These are phyloP conservation scores for Ormyrus thymus DNA, from an alignment of 2,888 invertebrate species.

Conservation along the genomic window DNA sequence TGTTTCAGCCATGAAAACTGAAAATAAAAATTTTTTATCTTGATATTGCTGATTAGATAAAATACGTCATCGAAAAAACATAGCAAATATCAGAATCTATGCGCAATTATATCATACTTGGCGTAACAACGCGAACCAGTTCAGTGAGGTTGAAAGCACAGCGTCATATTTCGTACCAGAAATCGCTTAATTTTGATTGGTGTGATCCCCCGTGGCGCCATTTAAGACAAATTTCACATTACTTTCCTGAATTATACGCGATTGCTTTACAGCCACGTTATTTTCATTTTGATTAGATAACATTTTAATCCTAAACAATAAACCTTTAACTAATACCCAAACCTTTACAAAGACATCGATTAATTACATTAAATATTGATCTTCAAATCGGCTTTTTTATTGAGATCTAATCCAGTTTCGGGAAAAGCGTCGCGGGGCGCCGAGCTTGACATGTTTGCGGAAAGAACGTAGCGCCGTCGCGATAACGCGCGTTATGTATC, in stretches of 20 bases:
- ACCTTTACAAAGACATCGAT: too few species aligned
- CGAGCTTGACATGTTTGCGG: slow-evolving; percentile 18
- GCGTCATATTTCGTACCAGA: too few species aligned
- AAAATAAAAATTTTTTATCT: slow-evolving; percentile 5
- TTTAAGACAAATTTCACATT: too few species aligned
- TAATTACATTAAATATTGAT: too few species aligned
- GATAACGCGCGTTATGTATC: not conserved
- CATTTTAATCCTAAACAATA: slow-evolving; percentile 15
- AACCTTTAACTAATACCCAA: not conserved
- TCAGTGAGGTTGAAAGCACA: too few species aligned
- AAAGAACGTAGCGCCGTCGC: not conserved
- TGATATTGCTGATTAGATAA: slow-evolving; percentile 19
- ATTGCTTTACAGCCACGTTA: slow-evolving; percentile 22
- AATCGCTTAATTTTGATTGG: too few species aligned
- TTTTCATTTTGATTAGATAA: slow-evolving; percentile 33
- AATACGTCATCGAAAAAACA: slow-evolving; percentile 16
- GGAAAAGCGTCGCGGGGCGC: not conserved
- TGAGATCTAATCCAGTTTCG: too few species aligned
- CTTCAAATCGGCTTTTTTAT: too few species aligned
- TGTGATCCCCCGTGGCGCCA: too few species aligned
- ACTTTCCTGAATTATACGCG: slow-evolving; percentile 1
- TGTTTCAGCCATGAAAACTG: not conserved
- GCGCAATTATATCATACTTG: too few species aligned
- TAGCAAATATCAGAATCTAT: slow-evolving; percentile 21
- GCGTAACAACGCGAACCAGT: too few species aligned